phyloP scores from a whole-genome alignment of 2,888 invertebrate species.

The Halocaridina rubra region DNA sequence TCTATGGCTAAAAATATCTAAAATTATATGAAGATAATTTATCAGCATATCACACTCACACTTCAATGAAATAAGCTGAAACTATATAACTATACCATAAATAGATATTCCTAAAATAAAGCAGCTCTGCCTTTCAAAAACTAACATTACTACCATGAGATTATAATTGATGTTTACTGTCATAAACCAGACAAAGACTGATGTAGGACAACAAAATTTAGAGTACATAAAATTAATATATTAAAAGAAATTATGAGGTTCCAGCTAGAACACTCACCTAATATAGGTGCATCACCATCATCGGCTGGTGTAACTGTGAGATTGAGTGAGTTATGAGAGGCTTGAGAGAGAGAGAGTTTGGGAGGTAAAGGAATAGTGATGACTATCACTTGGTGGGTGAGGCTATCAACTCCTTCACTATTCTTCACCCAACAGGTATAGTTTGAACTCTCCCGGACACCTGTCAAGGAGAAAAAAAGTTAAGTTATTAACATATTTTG shows the following conservation, averaged over 20 bases:
- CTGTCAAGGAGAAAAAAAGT: not conserved
- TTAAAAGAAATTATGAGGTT: not conserved
- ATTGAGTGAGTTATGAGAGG: slow-evolving; percentile 38
- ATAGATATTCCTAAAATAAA: too few species aligned
- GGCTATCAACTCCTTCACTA: slow-evolving; percentile 32
- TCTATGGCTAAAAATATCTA: too few species aligned
- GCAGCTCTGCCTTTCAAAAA: too few species aligned
- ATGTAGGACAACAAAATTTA: too few species aligned
- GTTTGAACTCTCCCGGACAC: slow-evolving; percentile 20
- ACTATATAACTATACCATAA: too few species aligned
- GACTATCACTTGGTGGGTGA: slow-evolving; percentile 38
- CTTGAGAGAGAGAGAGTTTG: slow-evolving; percentile 20
- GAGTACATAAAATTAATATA: not conserved
- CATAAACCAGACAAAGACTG: too few species aligned
- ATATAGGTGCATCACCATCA: slow-evolving; percentile 50
- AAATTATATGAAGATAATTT: too few species aligned
- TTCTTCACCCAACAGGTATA: slow-evolving; percentile 36
- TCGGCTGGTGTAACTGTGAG: slow-evolving; percentile 27
- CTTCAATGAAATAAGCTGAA: too few species aligned
- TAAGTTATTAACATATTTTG: too few species aligned
- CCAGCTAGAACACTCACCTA: slow-evolving; percentile 25
- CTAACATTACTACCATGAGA: too few species aligned
- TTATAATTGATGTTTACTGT: too few species aligned
- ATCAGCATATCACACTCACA: too few species aligned
- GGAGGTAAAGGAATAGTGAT: slow-evolving; percentile 34